A percentile compares a stretch with the other conserved stretches of the same genome.
Conservation (phyloP, 2,113 vertebrate genomes). For the Ammospiza nelsoni region DNA sequence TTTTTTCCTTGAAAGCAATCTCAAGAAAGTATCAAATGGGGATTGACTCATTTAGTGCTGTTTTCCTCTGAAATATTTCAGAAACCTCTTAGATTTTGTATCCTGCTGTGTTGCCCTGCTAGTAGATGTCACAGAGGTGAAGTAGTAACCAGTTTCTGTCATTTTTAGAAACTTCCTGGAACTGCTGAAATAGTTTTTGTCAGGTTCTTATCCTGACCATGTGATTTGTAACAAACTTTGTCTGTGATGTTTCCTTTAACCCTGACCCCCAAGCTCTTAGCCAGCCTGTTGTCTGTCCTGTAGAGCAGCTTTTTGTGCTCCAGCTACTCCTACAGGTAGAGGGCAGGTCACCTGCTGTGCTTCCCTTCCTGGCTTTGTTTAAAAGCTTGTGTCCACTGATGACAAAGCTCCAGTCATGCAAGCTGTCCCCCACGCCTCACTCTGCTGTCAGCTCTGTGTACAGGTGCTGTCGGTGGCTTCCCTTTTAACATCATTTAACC, state of each 20-base stretch:
- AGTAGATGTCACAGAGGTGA: neutral
- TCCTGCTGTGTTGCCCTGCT: neutral
- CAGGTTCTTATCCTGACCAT: accelerated
- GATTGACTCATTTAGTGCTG: neutral
- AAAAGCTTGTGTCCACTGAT: neutral
- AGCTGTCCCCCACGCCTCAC: neutral
- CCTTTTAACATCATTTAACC: neutral
- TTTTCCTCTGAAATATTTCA: neutral
- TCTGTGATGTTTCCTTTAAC: neutral
- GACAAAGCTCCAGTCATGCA: neutral
- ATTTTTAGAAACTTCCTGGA: neutral
- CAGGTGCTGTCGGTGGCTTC: neutral
- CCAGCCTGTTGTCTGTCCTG: neutral
- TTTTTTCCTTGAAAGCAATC: neutral
- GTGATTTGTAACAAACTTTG: neutral
- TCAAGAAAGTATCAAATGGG: neutral
- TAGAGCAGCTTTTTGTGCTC: neutral
- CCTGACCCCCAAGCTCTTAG: neutral
- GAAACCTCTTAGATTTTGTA: neutral
- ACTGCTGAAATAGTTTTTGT: neutral
- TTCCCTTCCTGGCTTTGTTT: neutral
- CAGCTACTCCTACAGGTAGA: neutral
- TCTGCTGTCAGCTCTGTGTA: neutral
- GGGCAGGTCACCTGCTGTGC: neutral
- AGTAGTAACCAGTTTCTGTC: neutral